Base-by-base conservation (phyloP, 1,140 invertebrate species). In the Pseudomyrmex concolor region DNA sequence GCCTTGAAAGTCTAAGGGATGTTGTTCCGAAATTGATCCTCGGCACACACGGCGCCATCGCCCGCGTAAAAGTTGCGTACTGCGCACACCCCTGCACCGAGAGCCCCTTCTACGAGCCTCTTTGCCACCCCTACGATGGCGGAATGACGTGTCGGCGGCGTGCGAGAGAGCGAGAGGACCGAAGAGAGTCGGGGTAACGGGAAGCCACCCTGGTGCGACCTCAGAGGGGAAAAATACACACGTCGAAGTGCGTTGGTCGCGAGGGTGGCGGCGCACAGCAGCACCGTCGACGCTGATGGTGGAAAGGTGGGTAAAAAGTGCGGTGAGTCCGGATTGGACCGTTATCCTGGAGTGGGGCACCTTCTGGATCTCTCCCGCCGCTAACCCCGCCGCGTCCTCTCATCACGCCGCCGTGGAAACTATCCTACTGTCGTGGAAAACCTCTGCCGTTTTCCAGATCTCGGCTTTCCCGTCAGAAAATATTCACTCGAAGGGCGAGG, bases 1-100 rank as follows among this genome's bases (percentile, higher is more conserved):
- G 91, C 91, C 91, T 92, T 90, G 91, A 93, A 93, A 93, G 91
- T 92, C 89, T 91, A 91, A 93, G 92, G 90, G 91, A 91, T 92
- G 93, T 94, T 94, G 91, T 93, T 92, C 89, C 89, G 90, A 94
- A 94, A 94, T 94, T 93, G 92, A 94, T 94, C 92, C 91, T 89
- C 84, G 90, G 90, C 89, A 71, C 66, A 90, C 66, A 90, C 89
- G 91, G 89, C 91, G 93, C 92, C 92, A 93, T 92, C 89, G 91
- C 89, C 88, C 90, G 89, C 89, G 91, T 92, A 93, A 93, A 93
- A 93, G 91, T 93, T 91, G 91, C 91, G 91, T 93, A 92, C 92
- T 94, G 93, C 93, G 93, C 93, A 93, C 90, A 93, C 90, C 86
- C 90, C 86, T 89, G 80, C 82, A 62, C 57, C 22, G 25, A 51